Evolutionary conservation across 1,140 invertebrate genomes (phyloP), one percentile per base, ranked within the genome.

Genomic region (Drosophila prosaltans): DNA sequence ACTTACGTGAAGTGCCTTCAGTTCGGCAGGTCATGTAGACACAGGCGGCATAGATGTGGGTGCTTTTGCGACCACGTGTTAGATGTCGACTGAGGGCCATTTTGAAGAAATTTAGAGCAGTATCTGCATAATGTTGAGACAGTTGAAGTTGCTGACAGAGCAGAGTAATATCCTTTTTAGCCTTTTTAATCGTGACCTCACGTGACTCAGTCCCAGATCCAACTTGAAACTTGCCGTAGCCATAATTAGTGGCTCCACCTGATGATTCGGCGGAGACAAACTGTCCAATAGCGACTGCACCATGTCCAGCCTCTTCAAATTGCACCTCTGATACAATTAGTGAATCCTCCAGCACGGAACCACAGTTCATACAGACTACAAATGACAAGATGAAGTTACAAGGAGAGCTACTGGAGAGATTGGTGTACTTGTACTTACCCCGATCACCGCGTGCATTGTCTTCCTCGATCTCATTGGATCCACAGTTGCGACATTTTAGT

Each of bases 21-120:
- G 97, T 97, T 70, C 99, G 94, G 88, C 98, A 99, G 2, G 98
- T 98, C 76, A 99, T 97, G 89, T 99, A 99, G 7, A 99, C 95
- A 94, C 98, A 99, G 51, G 99, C 98, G 65, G 98, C 98, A 92
- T 98, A 96, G 68, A 99, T 98, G 83, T 98, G 97, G n/a, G 95
- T 95, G 80, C 97, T 96, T 73, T 96, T 97, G 28, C 98, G 93
- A 39, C 99, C 99, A 85, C 97, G 95, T 0, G 98, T 99, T 24
- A 99, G 93, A 89, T 98, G 95, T 73, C 95, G 93, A 58, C 94
- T 94, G n/a, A 99, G 92, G 32, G 98, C 98, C 96, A 99, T 96
- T 94, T 98, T 99, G 92, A 98, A 99, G 93, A 99, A 99, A 89
- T 97, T 98, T 75, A 97, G 97, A 3, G 98, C 97, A 24, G 96